Evolutionary conservation across 2,113 vertebrate species (phyloP).

Genomic region (Zosterops hypoxanthus): DNA sequence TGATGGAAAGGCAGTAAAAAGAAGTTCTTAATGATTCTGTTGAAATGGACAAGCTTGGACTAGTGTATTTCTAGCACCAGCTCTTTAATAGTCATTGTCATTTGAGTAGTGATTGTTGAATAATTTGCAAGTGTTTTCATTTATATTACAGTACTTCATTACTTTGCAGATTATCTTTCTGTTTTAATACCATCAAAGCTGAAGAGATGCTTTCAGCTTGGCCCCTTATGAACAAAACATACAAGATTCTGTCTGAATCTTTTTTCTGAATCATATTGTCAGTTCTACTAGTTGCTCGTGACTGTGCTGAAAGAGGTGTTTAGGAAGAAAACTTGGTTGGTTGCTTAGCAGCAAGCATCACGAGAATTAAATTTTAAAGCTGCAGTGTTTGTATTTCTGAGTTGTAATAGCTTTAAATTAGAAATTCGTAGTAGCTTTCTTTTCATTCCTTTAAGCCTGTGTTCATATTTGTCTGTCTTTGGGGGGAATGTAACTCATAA

Average conservation of each 20-base stretch:
- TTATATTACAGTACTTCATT: background rate
- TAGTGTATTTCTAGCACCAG: background rate
- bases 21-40: background rate
- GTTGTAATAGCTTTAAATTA: background rate
- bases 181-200: background rate
- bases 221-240: background rate
- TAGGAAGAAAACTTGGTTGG: slow-evolving; percentile 86
- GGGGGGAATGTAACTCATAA: background rate
- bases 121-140: background rate
- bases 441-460: background rate
- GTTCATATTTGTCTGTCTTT: background rate
- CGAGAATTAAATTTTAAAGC: slow-evolving; percentile 76
- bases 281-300: slow-evolving; percentile 87
- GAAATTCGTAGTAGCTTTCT: background rate
- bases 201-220: background rate
- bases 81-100: background rate
- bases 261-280: slow-evolving; percentile 62
- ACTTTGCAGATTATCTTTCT: background rate
- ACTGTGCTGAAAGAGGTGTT: slow-evolving; percentile 86
- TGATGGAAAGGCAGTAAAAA: background rate
- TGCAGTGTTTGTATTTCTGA: background rate
- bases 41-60: background rate
- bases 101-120: background rate
- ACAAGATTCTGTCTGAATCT: background rate
- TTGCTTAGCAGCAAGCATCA: slow-evolving; percentile 81